A percentile compares a stretch with the other conserved stretches of the same genome.
Evolutionary conservation across 2,113 vertebrate species (phyloP).

Genomic region (Speoplatyrhinus poulsoni): DNA sequence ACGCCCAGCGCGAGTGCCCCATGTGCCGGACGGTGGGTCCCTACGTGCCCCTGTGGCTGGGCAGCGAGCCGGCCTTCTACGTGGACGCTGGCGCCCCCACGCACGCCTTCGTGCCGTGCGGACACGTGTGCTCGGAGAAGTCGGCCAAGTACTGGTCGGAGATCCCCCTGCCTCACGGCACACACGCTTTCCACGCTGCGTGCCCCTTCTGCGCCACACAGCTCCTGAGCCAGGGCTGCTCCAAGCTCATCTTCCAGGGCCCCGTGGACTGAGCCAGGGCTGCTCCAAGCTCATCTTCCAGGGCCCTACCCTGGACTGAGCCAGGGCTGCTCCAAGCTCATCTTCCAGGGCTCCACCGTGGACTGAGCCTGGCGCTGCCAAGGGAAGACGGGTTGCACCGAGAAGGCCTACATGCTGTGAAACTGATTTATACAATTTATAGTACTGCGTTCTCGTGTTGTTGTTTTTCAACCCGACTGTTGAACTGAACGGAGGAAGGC

Average conservation of each 20-base stretch:
- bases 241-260: slow-evolving; percentile 97
- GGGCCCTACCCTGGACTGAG: slow-evolving; percentile 58
- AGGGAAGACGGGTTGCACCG: slow-evolving; percentile 2
- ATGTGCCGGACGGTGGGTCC: slow-evolving; percentile 96
- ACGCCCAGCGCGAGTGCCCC: slow-evolving; percentile 89
- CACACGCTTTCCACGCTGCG: slow-evolving; percentile 95
- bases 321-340: slow-evolving; percentile 88
- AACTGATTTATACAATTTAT: slow-evolving; percentile 49
- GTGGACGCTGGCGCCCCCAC: slow-evolving; percentile 94
- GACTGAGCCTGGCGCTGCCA: slow-evolving; percentile 68
- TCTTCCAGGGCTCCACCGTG: too few relatives aligned
- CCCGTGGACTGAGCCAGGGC: slow-evolving; percentile 86
- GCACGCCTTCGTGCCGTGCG: slow-evolving; percentile 92
- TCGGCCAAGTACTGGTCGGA: slow-evolving; percentile 95
- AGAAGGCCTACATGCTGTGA: slow-evolving; percentile 65
- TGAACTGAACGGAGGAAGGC: slow-evolving; percentile 36
- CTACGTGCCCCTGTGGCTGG: slow-evolving; percentile 95
- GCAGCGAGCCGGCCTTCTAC: slow-evolving; percentile 94
- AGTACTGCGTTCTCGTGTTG: slow-evolving; percentile 58
- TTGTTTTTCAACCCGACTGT: slow-evolving; percentile 44
- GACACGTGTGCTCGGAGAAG: slow-evolving; percentile 97
- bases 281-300: too few relatives aligned
- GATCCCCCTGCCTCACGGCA: slow-evolving; percentile 95
- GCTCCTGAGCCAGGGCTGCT: slow-evolving; percentile 87
- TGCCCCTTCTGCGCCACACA: slow-evolving; percentile 96